These are phyloP conservation scores for Xiphorhynchus erythropygius DNA, from an alignment of 2,797 vertebrate genomes.

Conservation along the genomic window DNA sequence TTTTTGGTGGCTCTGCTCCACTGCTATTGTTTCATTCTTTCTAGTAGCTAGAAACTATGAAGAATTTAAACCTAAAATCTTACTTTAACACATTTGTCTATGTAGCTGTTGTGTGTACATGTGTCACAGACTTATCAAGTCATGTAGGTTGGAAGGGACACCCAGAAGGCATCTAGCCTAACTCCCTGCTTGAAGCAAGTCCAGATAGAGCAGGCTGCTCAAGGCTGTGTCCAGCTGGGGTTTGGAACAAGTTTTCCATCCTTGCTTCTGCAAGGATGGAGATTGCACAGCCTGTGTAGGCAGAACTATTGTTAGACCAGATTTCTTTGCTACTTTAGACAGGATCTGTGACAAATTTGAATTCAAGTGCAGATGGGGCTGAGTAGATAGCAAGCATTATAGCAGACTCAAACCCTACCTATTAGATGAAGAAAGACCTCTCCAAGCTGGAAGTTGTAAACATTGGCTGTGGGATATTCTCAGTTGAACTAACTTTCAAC, in stretches of 20 bases:
- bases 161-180: background rate
- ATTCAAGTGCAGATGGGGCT: background rate
- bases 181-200: background rate
- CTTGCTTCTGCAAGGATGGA: background rate
- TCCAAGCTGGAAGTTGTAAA: background rate
- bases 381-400: background rate
- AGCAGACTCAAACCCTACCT: background rate
- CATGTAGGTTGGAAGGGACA: background rate
- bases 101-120: background rate
- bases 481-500: constrained; percentile 25
- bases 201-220: background rate
- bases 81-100: background rate
- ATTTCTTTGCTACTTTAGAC: background rate
- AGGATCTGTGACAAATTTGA: background rate
- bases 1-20: background rate
- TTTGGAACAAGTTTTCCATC: background rate
- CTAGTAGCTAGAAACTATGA: background rate
- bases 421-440: background rate
- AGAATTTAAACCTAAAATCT: background rate
- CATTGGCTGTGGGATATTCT: background rate
- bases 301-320: background rate
- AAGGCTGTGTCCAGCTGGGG: background rate
- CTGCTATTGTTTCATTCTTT: background rate
- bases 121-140: accelerated
- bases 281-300: background rate